Base-by-base conservation (phyloP, 2,797 vertebrate species). In the Pampus argenteus region DNA sequence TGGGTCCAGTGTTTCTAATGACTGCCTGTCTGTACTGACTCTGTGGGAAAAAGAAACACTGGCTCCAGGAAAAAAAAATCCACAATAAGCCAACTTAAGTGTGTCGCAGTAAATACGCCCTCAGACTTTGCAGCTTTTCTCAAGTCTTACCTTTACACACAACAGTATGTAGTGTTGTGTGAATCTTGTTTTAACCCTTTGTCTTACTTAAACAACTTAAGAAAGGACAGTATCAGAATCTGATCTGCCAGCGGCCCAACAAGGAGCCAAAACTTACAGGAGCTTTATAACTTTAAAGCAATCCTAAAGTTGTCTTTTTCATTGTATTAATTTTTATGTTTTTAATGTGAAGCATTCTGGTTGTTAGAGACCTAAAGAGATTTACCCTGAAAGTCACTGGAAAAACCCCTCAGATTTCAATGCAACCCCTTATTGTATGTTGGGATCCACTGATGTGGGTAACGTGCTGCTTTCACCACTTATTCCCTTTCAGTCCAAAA, bases 11-110 rank as follows among this genome's bases (percentile, higher is more conserved):
- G 50, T 72, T 66, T 72, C 34, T 59, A 18, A 62, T 38, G 59
- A 22, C 25, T 54, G 58, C 31, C 51, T 47, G 42, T 63, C 48
- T 69, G 45, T 14, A 5, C 25, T 55, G 52, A 70, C 48, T 58
- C 76, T 82, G 74, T 87, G 88, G 82, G 81, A 78, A 88, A 88
- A 71, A 25, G 17, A 63, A 63, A 68, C 5, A n/a, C 40, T 34
- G 78, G 38, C 65, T 75, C 15, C 48, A 66, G 74, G 67, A 17
- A 47, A 44, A 65, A 67, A 47, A 72, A 76, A 60, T 60, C 65
- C 64, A 90, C 82, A 91, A 89, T 84, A 91, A 81, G 45, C 56
- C 66, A 42, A 42, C 76, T 36, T 59, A 31, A 79, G 73, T 71
- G 64, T 81, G 78, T 47, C 58, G 20, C 31, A 15, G 31, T 13